Percentiles rank a stretch among this genome's conserved stretches.
phyloP scores from a whole-genome alignment of 2,888 invertebrate species.

The Nomada ruficornis region DNA sequence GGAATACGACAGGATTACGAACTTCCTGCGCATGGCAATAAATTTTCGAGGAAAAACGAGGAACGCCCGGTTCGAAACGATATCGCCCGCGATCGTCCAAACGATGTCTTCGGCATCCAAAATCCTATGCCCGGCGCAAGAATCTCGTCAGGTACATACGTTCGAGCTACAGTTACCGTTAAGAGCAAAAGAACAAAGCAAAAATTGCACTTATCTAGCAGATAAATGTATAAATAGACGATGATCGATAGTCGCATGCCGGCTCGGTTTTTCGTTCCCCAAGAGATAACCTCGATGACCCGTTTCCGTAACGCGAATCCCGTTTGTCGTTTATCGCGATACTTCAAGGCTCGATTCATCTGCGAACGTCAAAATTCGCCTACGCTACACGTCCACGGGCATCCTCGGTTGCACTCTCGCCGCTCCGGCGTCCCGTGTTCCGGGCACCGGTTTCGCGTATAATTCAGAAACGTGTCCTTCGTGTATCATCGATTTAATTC shows the following conservation, averaged over 20 bases:
- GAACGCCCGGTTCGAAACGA: too few species aligned
- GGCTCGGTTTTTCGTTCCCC: conserved; percentile 16
- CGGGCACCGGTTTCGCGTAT: conserved; percentile 53
- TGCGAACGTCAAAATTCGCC: conserved; percentile 56
- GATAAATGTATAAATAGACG: neutral
- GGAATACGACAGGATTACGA: too few species aligned
- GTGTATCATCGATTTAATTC: conserved; percentile 60
- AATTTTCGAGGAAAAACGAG: too few species aligned
- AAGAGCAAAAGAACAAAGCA: neutral
- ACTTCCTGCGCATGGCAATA: too few species aligned
- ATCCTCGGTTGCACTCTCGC: conserved; percentile 20
- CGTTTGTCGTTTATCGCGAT: conserved; percentile 45
- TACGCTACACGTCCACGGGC: conserved; percentile 33
- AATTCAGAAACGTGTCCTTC: conserved; percentile 54
- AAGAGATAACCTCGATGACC: conserved; percentile 34
- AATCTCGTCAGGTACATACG: too few species aligned
- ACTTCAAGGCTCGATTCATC: conserved; percentile 53
- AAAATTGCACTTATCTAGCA: neutral
- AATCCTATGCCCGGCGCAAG: too few species aligned
- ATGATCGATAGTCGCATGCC: neutral
- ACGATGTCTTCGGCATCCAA: too few species aligned
- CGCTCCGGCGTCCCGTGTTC: conserved; percentile 5
- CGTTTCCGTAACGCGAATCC: conserved; percentile 12
- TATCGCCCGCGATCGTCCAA: too few species aligned
- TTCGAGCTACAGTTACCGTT: neutral